Evolutionary conservation across 2,888 invertebrate genomes (phyloP).

Genomic region (Barypeithes pellucidus): DNA sequence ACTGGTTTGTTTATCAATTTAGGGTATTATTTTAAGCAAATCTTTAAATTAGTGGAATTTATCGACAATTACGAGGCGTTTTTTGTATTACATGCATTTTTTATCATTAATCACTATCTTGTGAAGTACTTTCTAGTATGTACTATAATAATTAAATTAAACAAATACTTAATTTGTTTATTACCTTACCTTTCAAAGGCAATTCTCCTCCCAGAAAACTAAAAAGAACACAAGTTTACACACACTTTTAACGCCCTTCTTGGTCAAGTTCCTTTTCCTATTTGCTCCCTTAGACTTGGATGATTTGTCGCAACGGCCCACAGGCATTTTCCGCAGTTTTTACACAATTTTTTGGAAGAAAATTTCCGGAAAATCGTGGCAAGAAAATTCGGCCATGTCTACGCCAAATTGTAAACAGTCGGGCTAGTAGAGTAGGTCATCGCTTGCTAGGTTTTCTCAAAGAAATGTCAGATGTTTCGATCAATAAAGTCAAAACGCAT

Average conservation of each 20-base stretch:
- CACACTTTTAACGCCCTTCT: constrained; percentile 41
- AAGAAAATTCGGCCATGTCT: constrained; percentile 54
- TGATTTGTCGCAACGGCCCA: constrained; percentile 13
- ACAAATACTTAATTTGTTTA: constrained; percentile 38
- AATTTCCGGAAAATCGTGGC: constrained; percentile 44
- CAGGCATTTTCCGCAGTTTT: constrained; percentile 33
- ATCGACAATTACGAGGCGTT: background rate
- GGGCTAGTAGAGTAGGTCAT: constrained; percentile 56
- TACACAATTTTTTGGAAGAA: constrained; percentile 33
- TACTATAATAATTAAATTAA: constrained; percentile 5
- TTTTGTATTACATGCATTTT: constrained; percentile 9
- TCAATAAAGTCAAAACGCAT: constrained; percentile 51
- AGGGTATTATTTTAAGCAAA: background rate
- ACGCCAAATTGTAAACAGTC: constrained; percentile 53
- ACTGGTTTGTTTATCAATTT: constrained; percentile 6
- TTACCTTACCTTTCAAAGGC: constrained; percentile 35
- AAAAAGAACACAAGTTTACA: constrained; percentile 28
- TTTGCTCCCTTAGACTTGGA: constrained; percentile 11
- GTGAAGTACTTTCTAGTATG: constrained; percentile 15
- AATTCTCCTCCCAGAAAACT: constrained; percentile 24
- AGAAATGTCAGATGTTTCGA: constrained; percentile 55
- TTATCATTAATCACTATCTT: constrained; percentile 3
- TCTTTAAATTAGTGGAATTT: background rate
- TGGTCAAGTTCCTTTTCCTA: constrained; percentile 30
- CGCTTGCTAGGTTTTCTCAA: constrained; percentile 53